Conservation (phyloP, 2,888 invertebrate genomes). For the Acleris cristana region DNA sequence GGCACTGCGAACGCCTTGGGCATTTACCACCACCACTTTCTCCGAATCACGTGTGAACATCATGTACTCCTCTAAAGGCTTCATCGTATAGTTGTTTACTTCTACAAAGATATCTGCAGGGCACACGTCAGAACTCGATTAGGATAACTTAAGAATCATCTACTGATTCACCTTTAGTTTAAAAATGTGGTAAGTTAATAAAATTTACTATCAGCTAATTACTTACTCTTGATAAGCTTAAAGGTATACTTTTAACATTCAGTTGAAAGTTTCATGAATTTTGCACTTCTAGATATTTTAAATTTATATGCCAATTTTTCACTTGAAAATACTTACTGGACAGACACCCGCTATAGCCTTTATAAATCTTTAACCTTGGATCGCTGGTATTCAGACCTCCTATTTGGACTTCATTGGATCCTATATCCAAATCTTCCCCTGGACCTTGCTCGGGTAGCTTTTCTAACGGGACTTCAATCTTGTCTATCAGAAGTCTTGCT, state of each 20-base stretch:
- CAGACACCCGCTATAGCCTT: constrained; percentile 94
- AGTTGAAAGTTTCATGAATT: no score
- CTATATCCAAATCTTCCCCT: constrained; percentile 86
- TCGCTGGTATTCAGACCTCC: constrained; percentile 94
- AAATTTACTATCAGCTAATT: no score
- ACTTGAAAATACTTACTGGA: constrained; percentile 87
- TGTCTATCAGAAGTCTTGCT: constrained; percentile 89
- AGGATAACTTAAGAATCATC: no score
- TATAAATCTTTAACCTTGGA: constrained; percentile 91
- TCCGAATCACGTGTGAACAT: constrained; percentile 93
- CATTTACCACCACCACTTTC: constrained; percentile 93
- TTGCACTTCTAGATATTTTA: no score
- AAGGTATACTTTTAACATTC: no score
- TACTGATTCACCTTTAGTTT: no score
- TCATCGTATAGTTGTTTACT: constrained; percentile 92
- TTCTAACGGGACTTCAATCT: constrained; percentile 88
- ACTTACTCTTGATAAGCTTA: no score
- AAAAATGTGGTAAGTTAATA: no score
- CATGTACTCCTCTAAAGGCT: constrained; percentile 96
- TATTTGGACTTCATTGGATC: constrained; percentile 92
- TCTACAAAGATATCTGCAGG: constrained; percentile 91
- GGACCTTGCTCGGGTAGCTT: constrained; percentile 88
- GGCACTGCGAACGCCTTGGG: constrained; percentile 93
- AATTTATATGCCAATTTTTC: no score
- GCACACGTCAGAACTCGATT: no score